A percentile compares a stretch with the other conserved stretches of the same genome.
These are phyloP conservation scores for Polymixis flavicincta DNA, from an alignment of 2,888 invertebrate genomes.

Conservation along the genomic window DNA sequence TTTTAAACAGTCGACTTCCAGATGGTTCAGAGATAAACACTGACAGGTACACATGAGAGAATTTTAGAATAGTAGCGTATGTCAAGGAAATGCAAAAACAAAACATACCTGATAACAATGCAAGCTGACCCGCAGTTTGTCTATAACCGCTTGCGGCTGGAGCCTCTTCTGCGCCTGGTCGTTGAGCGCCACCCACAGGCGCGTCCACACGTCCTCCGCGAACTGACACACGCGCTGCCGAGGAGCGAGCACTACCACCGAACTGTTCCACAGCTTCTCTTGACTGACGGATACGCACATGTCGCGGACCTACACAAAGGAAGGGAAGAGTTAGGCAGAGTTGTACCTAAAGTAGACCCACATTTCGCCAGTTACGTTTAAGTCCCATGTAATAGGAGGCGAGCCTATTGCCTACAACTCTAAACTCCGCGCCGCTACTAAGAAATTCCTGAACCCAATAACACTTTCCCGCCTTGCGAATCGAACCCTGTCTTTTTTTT, in stretches of 20 bases:
- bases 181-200: slow-evolving; percentile 93
- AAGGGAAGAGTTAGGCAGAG: not conserved
- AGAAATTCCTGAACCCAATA: no score
- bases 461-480: no score
- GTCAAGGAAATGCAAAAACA: not conserved
- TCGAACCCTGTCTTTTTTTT: no score
- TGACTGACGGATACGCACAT: slow-evolving; percentile 92
- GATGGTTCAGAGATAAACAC: not conserved
- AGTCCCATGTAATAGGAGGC: not conserved
- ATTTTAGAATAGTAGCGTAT: not conserved
- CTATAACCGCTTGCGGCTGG: slow-evolving; percentile 93
- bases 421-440: not conserved
- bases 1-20: not conserved
- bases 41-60: not conserved
- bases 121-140: slow-evolving; percentile 94
- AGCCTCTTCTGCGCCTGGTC: slow-evolving; percentile 86
- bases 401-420: not conserved
- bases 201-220: slow-evolving; percentile 95
- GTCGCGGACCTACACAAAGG: slow-evolving; percentile 78
- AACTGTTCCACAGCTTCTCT: slow-evolving; percentile 95
- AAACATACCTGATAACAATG: slow-evolving; percentile 94
- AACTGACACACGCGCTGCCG: slow-evolving; percentile 96
- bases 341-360: not conserved
- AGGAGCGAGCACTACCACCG: slow-evolving; percentile 95
- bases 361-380: not conserved